Conservation (phyloP, 35 echinoderm and acorn worm species). For the Acanthaster planci region DNA sequence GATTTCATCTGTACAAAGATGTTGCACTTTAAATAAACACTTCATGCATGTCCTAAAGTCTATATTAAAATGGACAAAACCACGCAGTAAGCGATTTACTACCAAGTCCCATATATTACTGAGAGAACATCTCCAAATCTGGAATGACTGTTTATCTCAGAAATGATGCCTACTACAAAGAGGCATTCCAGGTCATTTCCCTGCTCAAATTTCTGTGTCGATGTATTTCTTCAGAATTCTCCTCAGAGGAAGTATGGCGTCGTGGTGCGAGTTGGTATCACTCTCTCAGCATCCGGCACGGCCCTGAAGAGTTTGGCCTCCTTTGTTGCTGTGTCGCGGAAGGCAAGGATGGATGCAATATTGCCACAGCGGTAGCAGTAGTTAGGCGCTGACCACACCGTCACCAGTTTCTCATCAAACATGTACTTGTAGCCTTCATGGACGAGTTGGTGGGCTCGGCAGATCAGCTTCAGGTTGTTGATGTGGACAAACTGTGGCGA, state of each 20-base stretch:
- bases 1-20: too few relatives aligned
- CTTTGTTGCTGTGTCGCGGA: slow-evolving; percentile 74
- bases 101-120: too few relatives aligned
- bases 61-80: too few relatives aligned
- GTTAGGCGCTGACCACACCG: slow-evolving; percentile 96
- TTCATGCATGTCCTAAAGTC: too few relatives aligned
- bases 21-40: too few relatives aligned
- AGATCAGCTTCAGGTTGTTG: slow-evolving; percentile 96
- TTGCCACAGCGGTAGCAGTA: slow-evolving; percentile 98
- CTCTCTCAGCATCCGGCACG: slow-evolving; percentile 84
- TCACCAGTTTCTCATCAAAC: slow-evolving; percentile 98
- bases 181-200: too few relatives aligned
- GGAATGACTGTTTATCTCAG: too few relatives aligned
- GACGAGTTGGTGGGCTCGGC: slow-evolving; percentile 94
- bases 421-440: slow-evolving; percentile 99
- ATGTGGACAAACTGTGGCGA: slow-evolving; percentile 92
- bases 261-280: slow-evolving; percentile 91
- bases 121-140: too few relatives aligned
- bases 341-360: slow-evolving; percentile 95
- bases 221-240: neutral
- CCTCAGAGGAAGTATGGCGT: slow-evolving; percentile 95
- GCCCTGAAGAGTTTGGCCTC: slow-evolving; percentile 94
- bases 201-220: too few relatives aligned
- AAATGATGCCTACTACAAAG: too few relatives aligned
- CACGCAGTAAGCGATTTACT: too few relatives aligned